Percentiles rank a stretch among this genome's conserved stretches.
Conservation (phyloP, 2,888 invertebrate genomes). For the Pegoplata infirma region DNA sequence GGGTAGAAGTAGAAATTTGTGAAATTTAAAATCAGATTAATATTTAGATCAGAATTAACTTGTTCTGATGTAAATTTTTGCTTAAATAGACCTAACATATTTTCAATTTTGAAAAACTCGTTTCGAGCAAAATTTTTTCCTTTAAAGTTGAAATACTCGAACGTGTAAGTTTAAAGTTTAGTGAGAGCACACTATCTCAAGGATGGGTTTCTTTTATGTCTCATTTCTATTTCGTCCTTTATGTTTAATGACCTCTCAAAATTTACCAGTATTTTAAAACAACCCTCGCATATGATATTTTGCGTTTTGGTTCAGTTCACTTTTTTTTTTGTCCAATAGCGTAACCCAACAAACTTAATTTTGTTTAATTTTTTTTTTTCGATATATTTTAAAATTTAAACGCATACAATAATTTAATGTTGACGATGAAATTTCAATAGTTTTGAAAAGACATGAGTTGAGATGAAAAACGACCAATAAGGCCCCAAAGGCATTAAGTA, state of each 20-base stretch:
- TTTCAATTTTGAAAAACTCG: too few species aligned
- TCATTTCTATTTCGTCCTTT: too few species aligned
- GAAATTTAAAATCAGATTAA: too few species aligned
- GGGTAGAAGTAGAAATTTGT: too few species aligned
- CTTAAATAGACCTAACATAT: too few species aligned
- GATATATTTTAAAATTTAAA: neutral
- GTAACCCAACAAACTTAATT: slow-evolving; percentile 47
- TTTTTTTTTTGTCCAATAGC: neutral
- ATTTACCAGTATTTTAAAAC: too few species aligned
- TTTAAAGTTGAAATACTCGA: neutral
- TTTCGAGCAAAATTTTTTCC: too few species aligned
- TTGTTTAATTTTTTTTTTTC: slow-evolving; percentile 7
- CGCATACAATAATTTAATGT: slow-evolving; percentile 44
- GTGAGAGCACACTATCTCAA: too few species aligned
- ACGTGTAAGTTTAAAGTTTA: neutral
- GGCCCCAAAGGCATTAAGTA: slow-evolving; percentile 33
- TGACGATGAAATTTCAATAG: slow-evolving; percentile 63
- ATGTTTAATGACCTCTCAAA: too few species aligned
- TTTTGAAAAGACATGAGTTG: slow-evolving; percentile 52
- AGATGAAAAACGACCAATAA: slow-evolving; percentile 53
- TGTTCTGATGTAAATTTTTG: too few species aligned
- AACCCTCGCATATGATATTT: neutral
- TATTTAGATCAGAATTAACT: too few species aligned
- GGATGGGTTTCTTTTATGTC: too few species aligned
- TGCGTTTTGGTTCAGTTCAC: neutral